Evolutionary conservation across 2,888 invertebrate genomes (phyloP), one percentile per base, ranked within the genome.

Genomic region (Suillia variegata): DNA sequence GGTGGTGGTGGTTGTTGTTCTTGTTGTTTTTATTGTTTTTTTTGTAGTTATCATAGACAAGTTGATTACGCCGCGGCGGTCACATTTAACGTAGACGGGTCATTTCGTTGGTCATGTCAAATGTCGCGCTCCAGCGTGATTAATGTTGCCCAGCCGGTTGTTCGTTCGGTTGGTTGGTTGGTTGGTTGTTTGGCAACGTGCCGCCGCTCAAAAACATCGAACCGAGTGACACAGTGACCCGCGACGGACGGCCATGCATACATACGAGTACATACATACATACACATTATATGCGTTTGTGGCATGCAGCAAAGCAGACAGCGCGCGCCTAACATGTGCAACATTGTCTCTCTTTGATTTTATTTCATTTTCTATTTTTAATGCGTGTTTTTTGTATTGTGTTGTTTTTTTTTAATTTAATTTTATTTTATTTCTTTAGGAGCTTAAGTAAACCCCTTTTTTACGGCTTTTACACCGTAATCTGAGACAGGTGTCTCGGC

Each of bases 61-160:
- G n/a, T 38, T 38, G 38, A 38, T 38, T 38, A 38, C n/a, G 38
- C n/a, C n/a, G n/a, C n/a, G n/a, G n/a, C n/a, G n/a, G n/a, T n/a
- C 38, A n/a, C 38, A 38, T 38, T 13, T 38, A 13, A 38, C 38
- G 38, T 38, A 54, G 63, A 58, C 49, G 56, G 63, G 64, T 67
- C 62, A 57, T 49, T 55, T 63, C 54, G 53, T 18, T 50, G 56
- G 58, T 62, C 59, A 62, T 63, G 63, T 63, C 63, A 67, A 67
- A 63, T 58, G 61, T 61, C 56, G 54, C n/a, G n/a, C n/a, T n/a
- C 57, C 51, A 45, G 53, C 63, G 56, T 63, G 66, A 67, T 61
- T 62, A 63, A 66, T 66, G 61, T 45, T 56, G 38, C 54, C 56
- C 60, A 59, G 59, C 59, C 61, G 60, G n/a, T 58, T 62, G 10